These are phyloP conservation scores for Thrips palmi DNA, from an alignment of 1,140 invertebrate species.

Conservation along the genomic window DNA sequence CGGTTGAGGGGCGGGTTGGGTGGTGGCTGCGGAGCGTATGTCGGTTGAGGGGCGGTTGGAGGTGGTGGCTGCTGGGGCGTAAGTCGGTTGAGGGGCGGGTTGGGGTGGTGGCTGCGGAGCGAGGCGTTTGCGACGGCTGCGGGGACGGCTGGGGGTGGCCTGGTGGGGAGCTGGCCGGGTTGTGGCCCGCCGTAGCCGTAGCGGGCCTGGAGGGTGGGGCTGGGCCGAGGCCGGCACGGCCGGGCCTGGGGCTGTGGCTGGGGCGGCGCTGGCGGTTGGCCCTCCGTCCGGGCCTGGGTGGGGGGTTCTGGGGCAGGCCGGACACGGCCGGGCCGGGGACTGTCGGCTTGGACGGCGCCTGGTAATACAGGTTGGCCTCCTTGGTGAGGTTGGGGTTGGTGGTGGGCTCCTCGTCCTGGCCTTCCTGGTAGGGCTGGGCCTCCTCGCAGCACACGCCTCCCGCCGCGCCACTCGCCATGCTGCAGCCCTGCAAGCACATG, in stretches of 20 bases:
- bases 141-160: slow-evolving; percentile 10
- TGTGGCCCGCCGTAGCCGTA: not conserved
- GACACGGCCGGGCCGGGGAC: not conserved
- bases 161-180: slow-evolving; percentile 4
- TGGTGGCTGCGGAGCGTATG: not conserved
- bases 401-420: slow-evolving; percentile 1
- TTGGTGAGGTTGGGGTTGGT: not conserved
- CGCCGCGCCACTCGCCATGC: not conserved
- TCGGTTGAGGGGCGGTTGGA: slow-evolving; percentile 1
- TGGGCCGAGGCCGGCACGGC: not conserved
- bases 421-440: not conserved
- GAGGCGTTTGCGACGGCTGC: slow-evolving; percentile 11
- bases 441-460: no score
- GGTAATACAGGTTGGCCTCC: no score
- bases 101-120: slow-evolving; percentile 9
- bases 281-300: slow-evolving; percentile 2
- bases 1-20: slow-evolving; percentile 11
- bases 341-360: slow-evolving; percentile 1
- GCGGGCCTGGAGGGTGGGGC: not conserved
- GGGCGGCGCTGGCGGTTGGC: not conserved
- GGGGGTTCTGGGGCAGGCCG: slow-evolving; percentile 3
- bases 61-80: slow-evolving; percentile 5
- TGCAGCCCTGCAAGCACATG: no score
- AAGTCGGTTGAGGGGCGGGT: slow-evolving; percentile 11
- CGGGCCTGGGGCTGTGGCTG: not conserved